phyloP scores from a whole-genome alignment of 2,888 invertebrate genomes.

The Acronicta aceris region DNA sequence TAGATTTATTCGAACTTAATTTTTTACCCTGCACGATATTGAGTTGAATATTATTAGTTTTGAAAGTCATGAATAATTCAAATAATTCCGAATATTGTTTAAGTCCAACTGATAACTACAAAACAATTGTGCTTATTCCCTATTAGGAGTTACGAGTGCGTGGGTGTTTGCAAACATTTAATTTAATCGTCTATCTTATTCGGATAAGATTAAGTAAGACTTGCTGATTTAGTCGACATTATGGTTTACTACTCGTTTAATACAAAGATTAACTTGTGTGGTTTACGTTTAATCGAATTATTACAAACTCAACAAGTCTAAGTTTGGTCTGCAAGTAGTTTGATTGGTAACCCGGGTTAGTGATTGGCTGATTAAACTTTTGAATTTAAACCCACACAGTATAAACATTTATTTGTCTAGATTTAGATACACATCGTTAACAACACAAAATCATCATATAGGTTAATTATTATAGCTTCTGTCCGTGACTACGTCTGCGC shows the following conservation, averaged over 20 bases:
- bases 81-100: constrained; percentile 35
- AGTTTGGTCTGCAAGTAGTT: too few species aligned
- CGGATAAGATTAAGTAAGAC: constrained; percentile 37
- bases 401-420: too few species aligned
- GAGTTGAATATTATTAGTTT: constrained; percentile 43
- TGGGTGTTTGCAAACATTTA: constrained; percentile 39
- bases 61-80: constrained; percentile 53
- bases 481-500: too few species aligned
- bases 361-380: too few species aligned
- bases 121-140: constrained; percentile 35
- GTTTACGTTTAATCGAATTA: constrained; percentile 12
- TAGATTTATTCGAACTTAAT: constrained; percentile 4
- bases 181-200: constrained; percentile 36
- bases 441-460: too few species aligned
- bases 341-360: too few species aligned
- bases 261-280: constrained; percentile 35
- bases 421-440: too few species aligned
- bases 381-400: too few species aligned
- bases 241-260: constrained; percentile 26
- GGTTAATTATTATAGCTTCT: too few species aligned
- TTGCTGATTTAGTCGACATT: constrained; percentile 29
- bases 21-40: constrained; percentile 21
- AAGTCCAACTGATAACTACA: constrained; percentile 31
- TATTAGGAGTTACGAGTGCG: constrained; percentile 11
- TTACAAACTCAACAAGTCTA: too few species aligned